Conservation (phyloP, 2,113 vertebrate species). For the Craseonycteris thonglongyai region DNA sequence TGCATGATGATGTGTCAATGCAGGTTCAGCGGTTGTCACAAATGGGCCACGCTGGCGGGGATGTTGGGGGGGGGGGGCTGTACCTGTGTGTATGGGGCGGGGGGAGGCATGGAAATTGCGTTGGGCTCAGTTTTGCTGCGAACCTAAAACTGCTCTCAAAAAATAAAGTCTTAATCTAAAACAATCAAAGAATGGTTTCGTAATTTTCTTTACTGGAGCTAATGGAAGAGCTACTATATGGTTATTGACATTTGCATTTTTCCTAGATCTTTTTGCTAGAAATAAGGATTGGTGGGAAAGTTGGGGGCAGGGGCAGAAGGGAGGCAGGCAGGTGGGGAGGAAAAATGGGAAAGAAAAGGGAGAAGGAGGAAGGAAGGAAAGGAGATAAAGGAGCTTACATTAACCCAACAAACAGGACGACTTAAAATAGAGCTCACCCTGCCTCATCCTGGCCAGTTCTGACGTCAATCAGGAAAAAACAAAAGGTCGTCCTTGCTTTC, state of each 20-base stretch:
- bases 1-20: neutral
- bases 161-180: neutral
- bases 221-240: neutral
- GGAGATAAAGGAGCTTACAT: neutral
- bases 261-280: neutral
- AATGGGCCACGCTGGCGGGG: neutral
- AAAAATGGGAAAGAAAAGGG: too few relatives aligned
- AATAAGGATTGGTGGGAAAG: neutral
- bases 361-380: too few relatives aligned
- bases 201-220: neutral
- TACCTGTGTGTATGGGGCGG: too few relatives aligned
- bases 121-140: neutral
- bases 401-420: neutral
- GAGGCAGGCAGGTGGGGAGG: too few relatives aligned
- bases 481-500: neutral
- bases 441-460: neutral
- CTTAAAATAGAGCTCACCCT: neutral
- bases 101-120: neutral
- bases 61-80: neutral
- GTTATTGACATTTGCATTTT: neutral
- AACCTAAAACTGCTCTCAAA: neutral
- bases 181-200: neutral
- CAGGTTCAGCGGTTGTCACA: neutral
- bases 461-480: neutral
- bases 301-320: accelerated